phyloP scores from a whole-genome alignment of 2,888 invertebrate species.

The Tiphia femorata region DNA sequence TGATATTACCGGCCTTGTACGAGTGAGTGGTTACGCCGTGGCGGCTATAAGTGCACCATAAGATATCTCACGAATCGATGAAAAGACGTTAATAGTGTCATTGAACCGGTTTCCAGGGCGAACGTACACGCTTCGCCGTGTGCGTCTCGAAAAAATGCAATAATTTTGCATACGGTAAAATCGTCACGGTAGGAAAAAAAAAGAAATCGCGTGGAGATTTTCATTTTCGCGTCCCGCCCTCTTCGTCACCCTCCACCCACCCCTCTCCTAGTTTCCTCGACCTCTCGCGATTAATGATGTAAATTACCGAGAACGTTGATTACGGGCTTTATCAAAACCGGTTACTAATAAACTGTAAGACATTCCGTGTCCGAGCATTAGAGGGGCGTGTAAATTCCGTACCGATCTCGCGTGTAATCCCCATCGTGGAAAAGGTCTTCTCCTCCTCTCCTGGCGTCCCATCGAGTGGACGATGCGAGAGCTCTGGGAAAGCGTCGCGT shows the following conservation, averaged over 20 bases:
- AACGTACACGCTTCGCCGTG: conserved; percentile 11
- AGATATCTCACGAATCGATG: conserved; percentile 16
- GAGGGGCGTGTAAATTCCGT: background rate
- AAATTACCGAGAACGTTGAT: conserved; percentile 6
- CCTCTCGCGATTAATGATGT: conserved; percentile 3
- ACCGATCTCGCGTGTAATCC: background rate
- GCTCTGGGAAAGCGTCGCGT: too few species aligned
- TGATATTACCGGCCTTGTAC: too few species aligned
- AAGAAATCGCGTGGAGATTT: conserved; percentile 12
- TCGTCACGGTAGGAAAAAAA: background rate
- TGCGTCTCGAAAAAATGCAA: conserved; percentile 21
- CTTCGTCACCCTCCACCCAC: too few species aligned
- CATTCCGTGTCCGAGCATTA: background rate
- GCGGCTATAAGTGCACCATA: conserved; percentile 12
- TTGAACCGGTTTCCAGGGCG: conserved; percentile 20
- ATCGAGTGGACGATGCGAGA: too few species aligned
- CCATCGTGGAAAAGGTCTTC: background rate
- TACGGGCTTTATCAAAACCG: conserved; percentile 10
- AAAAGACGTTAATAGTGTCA: conserved; percentile 24
- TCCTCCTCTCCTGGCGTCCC: too few species aligned
- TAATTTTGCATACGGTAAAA: conserved; percentile 6
- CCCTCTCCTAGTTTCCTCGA: too few species aligned
- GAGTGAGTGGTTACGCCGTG: too few species aligned
- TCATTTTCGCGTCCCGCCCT: conserved; percentile 21
- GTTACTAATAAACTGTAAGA: conserved; percentile 3